These are phyloP conservation scores for Tridacna gigas DNA, from an alignment of 2,888 invertebrate species.

Conservation along the genomic window DNA sequence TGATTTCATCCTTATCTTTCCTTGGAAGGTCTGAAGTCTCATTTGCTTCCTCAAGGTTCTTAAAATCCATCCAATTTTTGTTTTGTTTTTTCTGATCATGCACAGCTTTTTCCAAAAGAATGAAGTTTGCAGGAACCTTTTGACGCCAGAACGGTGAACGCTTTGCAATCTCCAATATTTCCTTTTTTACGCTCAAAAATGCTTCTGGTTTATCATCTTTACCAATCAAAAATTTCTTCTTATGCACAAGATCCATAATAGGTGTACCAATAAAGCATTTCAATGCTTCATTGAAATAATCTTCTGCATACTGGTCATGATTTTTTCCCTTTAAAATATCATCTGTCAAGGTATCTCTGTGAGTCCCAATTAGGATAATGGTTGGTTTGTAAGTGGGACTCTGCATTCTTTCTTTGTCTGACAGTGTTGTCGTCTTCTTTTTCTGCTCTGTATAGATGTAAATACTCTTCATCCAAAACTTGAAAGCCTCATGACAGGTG, in stretches of 20 bases:
- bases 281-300: conserved; percentile 50
- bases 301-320: conserved; percentile 34
- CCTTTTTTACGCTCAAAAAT: not conserved
- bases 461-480: conserved; percentile 24
- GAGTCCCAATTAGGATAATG: conserved; percentile 1
- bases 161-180: not conserved
- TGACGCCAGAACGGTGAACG: not conserved
- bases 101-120: not conserved
- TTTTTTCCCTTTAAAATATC: conserved; percentile 23
- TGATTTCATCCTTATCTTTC: not conserved
- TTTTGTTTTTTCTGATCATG: not conserved
- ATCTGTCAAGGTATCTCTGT: not conserved
- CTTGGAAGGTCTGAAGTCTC: not conserved
- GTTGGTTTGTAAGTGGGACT: not conserved
- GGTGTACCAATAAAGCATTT: conserved; percentile 19
- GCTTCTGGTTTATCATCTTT: not conserved
- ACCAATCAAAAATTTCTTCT: not conserved
- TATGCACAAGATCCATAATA: not conserved
- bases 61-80: not conserved
- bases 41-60: not conserved
- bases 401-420: not conserved
- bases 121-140: not conserved
- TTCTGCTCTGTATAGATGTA: conserved; percentile 15
- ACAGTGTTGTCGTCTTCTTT: not conserved
- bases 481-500: conserved; percentile 12